Percentiles rank a stretch among this genome's conserved stretches.
These are phyloP conservation scores for Crocidura indochinensis DNA, from an alignment of 2,797 vertebrate genomes.

Conservation along the genomic window DNA sequence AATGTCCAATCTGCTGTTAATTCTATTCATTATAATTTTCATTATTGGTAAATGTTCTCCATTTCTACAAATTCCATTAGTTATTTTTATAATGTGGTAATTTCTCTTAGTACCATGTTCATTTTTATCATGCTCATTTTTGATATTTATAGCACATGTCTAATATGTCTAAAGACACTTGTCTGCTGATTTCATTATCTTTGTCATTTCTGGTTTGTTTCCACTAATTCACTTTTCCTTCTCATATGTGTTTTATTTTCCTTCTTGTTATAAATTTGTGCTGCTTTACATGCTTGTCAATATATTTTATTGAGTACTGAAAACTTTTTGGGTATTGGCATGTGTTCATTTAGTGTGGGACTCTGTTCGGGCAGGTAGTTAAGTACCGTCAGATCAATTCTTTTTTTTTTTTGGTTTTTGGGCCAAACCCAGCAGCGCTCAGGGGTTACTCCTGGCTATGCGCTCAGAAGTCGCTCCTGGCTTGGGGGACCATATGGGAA, in stretches of 20 bases:
- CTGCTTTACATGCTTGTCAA: background rate
- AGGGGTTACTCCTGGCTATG: too few relatives aligned
- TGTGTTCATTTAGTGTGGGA: constrained; percentile 1
- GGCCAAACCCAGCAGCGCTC: too few relatives aligned
- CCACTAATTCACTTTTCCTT: background rate
- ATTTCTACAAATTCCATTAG: constrained; percentile 28
- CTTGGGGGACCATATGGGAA: too few relatives aligned
- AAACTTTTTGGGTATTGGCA: background rate
- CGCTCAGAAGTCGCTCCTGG: too few relatives aligned
- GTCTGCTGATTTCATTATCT: constrained; percentile 14
- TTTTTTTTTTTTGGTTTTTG: too few relatives aligned
- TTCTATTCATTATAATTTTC: constrained; percentile 46
- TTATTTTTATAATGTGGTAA: background rate
- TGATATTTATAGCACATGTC: too few relatives aligned
- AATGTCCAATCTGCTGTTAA: constrained; percentile 44
- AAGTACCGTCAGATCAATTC: background rate
- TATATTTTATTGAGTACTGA: constrained; percentile 42
- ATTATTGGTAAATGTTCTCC: constrained; percentile 48
- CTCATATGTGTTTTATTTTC: background rate
- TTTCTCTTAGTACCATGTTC: too few relatives aligned
- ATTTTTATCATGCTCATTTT: too few relatives aligned
- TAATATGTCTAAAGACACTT: background rate
- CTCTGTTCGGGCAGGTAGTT: constrained; percentile 16
- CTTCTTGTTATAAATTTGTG: constrained; percentile 16
- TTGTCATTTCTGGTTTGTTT: constrained; percentile 44